Percentiles rank a stretch among this genome's conserved stretches.
These are phyloP conservation scores for Chelmon rostratus DNA, from an alignment of 2,797 vertebrate species.

Conservation along the genomic window DNA sequence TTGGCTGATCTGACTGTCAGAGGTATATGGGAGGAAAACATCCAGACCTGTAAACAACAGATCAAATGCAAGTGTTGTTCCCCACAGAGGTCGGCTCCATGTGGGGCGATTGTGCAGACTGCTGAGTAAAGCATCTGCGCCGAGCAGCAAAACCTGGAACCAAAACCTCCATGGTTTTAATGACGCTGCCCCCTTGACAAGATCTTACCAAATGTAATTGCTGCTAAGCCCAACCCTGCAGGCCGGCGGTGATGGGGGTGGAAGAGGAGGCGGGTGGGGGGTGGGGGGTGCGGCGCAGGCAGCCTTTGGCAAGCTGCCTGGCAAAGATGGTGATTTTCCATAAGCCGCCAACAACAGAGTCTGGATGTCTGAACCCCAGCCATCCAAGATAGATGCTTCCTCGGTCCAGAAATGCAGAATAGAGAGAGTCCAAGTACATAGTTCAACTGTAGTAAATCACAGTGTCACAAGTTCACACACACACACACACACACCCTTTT, in stretches of 20 bases:
- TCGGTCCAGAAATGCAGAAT: constrained; percentile 64
- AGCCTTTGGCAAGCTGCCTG: constrained; percentile 70
- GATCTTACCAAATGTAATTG: constrained; percentile 82
- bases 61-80: constrained; percentile 43
- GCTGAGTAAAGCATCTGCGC: constrained; percentile 65
- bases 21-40: not conserved
- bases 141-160: constrained; percentile 64
- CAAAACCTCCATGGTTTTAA: constrained; percentile 73
- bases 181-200: constrained; percentile 78
- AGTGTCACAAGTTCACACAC: constrained; percentile 60
- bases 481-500: constrained; percentile 37
- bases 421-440: constrained; percentile 58
- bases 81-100: constrained; percentile 31
- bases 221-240: constrained; percentile 74
- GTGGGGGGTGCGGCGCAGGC: constrained; percentile 29
- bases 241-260: constrained; percentile 45
- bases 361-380: constrained; percentile 75
- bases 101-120: constrained; percentile 63
- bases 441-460: constrained; percentile 73
- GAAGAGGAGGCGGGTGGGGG: constrained; percentile 9
- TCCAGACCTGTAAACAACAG: constrained; percentile 20
- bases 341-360: constrained; percentile 77
- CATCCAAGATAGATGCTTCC: constrained; percentile 70
- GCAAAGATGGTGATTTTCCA: constrained; percentile 85
- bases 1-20: not conserved